Base-by-base conservation (phyloP, 2,797 vertebrate genomes). In the Microctenopoma steveboyesi region DNA sequence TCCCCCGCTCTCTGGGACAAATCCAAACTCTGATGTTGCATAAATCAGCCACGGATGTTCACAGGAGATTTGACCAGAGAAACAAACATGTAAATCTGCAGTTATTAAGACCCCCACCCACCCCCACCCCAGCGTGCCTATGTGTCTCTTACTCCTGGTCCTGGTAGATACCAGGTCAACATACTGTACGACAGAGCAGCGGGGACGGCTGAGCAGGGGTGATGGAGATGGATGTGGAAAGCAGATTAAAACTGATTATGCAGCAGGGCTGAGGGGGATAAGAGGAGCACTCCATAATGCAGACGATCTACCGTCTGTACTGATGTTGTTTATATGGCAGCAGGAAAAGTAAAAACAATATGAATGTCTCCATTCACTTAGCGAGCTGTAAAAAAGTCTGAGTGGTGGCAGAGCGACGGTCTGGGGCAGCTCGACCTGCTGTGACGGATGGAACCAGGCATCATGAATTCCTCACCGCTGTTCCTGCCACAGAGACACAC, bases 181-280 rank as follows among this genome's bases (percentile, higher is more conserved):
- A 8, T 16, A 51, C 52, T 68, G 53, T 47, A 30, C 11, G 43
- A 39, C 43, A 55, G 27, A 47, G 14, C 14, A 43, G 14, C 42
- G 5, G 79, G 71, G 69, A 66, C 27, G 76, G 74, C 49, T 42
- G 55, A 73, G 63, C 64, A 47, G 73, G 40, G 72, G 35, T 60
- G 82, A 85, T 66, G 79, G 74, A 89, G 89, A 91, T 89, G 87
- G 90, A 84, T 62, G 45, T 74, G 84, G 74, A 86, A 92, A 89
- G 85, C 82, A 87, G 91, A 92, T 92, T 92, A 92, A 86, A 92
- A 90, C 88, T 86, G 77, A 90, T 90, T 88, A 85, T 76, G 78
- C 78, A 86, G 83, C 80, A 71, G 77, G 74, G 65, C 72, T 45
- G 75, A 69, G 63, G 51, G 70, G 81, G 86, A 85, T 90, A 84